Evolutionary conservation across 2,888 invertebrate species (phyloP), one percentile per base, ranked within the genome.

Genomic region (Lithophane ornitopus): DNA sequence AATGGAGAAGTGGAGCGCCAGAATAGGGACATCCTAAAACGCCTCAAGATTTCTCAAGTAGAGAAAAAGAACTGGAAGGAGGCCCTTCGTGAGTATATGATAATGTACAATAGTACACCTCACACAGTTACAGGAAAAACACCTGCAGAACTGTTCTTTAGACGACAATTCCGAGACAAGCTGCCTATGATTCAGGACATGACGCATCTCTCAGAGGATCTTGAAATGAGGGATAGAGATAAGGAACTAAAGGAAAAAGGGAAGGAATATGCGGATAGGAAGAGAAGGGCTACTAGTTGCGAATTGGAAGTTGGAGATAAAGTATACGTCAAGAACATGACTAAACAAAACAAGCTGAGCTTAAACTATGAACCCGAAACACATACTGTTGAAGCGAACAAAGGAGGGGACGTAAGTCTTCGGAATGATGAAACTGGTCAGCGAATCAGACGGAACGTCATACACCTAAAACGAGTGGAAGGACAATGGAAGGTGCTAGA

Each of bases 71-170:
- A 83, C 28, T 83, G 71, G 76, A 77, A 81, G 70, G 86, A 86
- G 12, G 68, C 44, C 34, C 54, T 90, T 3, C 16, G 39, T 0
- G 76, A 88, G n/a, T 89, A 89, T 62, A 19, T 88, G 9, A 77
- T 66, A 1, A 89, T 87, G 89, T 87, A 91, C 70, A 76, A 74
- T 22, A 70, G 65, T 90, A 91, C 89, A 2, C 89, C 91, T 14
- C 91, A 91, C 72, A 58, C 77, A 11, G 85, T 88, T 0, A 91
- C 91, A 9, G 87, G 91, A 9, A 85, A 76, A 77, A 70, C 86
- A 11, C 89, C 89, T 0, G 54, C 87, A 28, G 87, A 88, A 66
- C 78, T 87, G 71, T 87, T 89, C 73, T 89, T 85, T 54, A 73
- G 70, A 34, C 71, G 90, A 9, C 34, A 80, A 49, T 84, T 87